Conservation (phyloP, 2,797 vertebrate genomes). For the Diplodus puntazzo region DNA sequence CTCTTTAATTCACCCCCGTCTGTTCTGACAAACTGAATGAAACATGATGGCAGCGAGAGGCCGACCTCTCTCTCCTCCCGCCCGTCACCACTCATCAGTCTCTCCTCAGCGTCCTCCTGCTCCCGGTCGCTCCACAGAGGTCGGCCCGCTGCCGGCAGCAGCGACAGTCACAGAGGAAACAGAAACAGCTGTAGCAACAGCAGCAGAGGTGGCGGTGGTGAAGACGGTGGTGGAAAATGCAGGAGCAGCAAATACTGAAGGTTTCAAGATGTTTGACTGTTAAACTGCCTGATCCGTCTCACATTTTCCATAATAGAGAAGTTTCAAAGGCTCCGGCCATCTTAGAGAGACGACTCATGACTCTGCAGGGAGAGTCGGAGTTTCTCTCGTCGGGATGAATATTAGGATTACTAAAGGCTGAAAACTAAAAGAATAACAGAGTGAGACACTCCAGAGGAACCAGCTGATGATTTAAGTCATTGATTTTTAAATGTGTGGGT, state of each 20-base stretch:
- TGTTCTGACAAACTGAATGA: slow-evolving; percentile 49
- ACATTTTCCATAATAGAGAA: background rate
- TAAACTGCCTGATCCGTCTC: background rate
- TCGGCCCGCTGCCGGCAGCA: background rate
- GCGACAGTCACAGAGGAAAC: background rate
- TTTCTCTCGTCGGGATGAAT: no score
- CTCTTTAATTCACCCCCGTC: slow-evolving; percentile 27
- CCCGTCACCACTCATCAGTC: slow-evolving; percentile 41
- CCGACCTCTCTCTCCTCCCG: slow-evolving; percentile 22
- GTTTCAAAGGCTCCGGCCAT: background rate
- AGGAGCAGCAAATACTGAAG: background rate
- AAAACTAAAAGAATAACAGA: no score
- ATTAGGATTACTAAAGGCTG: no score
- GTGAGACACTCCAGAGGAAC: no score
- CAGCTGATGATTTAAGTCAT: no score
- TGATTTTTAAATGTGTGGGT: no score
- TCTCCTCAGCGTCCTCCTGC: slow-evolving; percentile 23
- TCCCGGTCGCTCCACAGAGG: background rate
- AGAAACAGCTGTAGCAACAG: background rate
- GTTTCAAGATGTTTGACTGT: background rate
- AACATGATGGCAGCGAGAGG: slow-evolving; percentile 35
- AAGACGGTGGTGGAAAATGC: background rate
- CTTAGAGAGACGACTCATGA: background rate
- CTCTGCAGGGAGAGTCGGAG: background rate
- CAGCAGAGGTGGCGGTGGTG: no score